These are phyloP conservation scores for Bubo scandiacus DNA, from an alignment of 2,113 vertebrate species.

Conservation along the genomic window DNA sequence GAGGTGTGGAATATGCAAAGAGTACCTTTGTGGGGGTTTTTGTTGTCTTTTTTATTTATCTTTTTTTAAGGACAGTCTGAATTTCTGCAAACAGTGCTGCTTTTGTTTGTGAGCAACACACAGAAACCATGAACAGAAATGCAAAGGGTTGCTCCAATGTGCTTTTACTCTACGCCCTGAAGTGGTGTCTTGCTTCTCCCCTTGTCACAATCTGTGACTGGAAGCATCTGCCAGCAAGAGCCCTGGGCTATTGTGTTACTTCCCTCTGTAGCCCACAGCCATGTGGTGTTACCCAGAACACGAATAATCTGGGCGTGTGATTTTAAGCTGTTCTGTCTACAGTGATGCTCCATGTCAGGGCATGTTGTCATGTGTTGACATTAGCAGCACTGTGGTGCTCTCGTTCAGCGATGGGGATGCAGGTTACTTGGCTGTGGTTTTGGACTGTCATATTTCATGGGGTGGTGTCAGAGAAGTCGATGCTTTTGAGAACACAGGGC, in stretches of 20 bases:
- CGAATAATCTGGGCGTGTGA: too few species aligned
- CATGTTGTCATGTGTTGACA: rapidly evolving
- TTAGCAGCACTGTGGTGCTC: rapidly evolving
- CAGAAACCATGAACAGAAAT: not conserved
- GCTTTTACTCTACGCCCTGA: not conserved
- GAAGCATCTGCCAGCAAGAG: not conserved
- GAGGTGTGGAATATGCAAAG: not conserved
- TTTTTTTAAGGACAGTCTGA: not conserved
- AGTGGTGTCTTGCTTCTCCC: not conserved
- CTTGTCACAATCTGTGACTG: not conserved
- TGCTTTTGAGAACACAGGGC: not conserved
- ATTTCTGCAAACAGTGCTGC: not conserved
- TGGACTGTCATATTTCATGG: not conserved
- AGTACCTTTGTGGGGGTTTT: not conserved
- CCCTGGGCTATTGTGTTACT: not conserved
- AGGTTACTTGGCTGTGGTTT: not conserved
- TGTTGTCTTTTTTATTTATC: not conserved
- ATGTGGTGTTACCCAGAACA: not conserved
- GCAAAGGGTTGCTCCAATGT: not conserved
- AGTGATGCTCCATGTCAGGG: not conserved
- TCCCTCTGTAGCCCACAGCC: too few species aligned
- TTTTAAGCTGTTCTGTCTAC: not conserved
- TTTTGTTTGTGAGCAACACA: not conserved
- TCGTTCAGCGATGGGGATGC: not conserved
- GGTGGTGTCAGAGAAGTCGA: not conserved